Percentiles rank a stretch among this genome's conserved stretches.
These are phyloP conservation scores for Clupea harengus DNA, from an alignment of 2,113 vertebrate species.

Conservation along the genomic window DNA sequence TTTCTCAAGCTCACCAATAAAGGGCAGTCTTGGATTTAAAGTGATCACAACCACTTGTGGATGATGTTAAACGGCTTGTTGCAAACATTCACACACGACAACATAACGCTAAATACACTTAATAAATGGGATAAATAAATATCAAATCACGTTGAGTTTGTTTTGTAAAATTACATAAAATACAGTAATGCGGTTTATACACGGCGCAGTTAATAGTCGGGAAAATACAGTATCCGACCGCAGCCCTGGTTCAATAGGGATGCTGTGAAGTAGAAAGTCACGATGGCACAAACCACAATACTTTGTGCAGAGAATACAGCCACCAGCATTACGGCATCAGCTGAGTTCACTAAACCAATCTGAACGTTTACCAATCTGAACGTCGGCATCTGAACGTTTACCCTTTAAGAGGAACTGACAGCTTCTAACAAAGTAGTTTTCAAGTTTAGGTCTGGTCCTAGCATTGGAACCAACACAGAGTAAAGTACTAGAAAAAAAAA, in stretches of 20 bases:
- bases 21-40: too few species aligned
- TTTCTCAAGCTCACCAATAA: too few species aligned
- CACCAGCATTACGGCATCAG: neutral
- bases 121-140: too few species aligned
- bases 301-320: conserved; percentile 12
- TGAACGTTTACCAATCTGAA: neutral
- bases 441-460: conserved; percentile 10
- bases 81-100: too few species aligned
- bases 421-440: neutral
- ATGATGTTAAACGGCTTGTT: too few species aligned
- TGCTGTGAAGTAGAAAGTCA: neutral
- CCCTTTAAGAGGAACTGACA: neutral
- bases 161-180: too few species aligned
- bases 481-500: conserved; percentile 23
- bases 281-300: neutral
- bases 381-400: neutral
- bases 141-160: too few species aligned
- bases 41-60: too few species aligned
- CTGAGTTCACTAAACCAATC: neutral
- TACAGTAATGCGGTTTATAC: too few species aligned
- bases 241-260: neutral
- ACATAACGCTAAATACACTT: too few species aligned
- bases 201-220: too few species aligned
- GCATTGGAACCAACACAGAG: neutral
- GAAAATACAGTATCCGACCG: too few species aligned